These are phyloP conservation scores for Tetranychus piercei DNA, from an alignment of 2,888 invertebrate genomes.

Conservation along the genomic window DNA sequence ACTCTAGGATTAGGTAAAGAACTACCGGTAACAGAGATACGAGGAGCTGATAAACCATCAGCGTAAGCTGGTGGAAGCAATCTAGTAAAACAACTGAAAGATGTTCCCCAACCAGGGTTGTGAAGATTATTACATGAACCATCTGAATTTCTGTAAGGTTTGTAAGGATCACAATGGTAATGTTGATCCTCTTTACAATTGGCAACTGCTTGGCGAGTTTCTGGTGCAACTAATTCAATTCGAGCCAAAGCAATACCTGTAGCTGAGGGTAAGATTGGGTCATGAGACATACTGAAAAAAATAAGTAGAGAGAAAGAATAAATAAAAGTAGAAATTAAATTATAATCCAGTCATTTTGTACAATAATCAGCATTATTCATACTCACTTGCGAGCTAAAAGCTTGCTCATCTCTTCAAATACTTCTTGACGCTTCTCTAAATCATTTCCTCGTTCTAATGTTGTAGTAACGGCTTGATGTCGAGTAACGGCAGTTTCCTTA, in stretches of 20 bases:
- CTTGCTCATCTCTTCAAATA: conserved; percentile 25
- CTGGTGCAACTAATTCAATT: conserved; percentile 19
- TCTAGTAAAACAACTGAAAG: conserved; percentile 59
- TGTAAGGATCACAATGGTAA: conserved; percentile 20
- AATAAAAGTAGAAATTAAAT: conserved; percentile 1
- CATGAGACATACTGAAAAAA: conserved; percentile 4
- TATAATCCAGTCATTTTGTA: not conserved
- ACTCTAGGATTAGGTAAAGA: conserved; percentile 66
- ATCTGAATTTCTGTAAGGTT: conserved; percentile 55
- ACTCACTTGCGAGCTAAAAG: conserved; percentile 24
- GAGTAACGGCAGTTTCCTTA: conserved; percentile 21
- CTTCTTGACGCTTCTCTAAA: conserved; percentile 22
- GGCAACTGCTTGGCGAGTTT: conserved; percentile 20
- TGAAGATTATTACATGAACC: conserved; percentile 71
- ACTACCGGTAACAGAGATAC: conserved; percentile 37
- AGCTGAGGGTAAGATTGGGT: conserved; percentile 20
- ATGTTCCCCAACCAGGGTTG: conserved; percentile 57
- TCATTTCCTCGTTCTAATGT: conserved; percentile 20
- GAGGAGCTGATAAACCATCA: conserved; percentile 42
- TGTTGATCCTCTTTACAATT: conserved; percentile 22
- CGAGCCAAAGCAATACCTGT: conserved; percentile 19
- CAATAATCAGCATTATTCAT: not conserved
- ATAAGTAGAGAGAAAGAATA: not conserved
- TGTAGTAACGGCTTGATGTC: conserved; percentile 24
- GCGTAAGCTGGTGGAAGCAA: conserved; percentile 62